phyloP scores from a whole-genome alignment of 1,140 invertebrate species.

The Pantala flavescens region DNA sequence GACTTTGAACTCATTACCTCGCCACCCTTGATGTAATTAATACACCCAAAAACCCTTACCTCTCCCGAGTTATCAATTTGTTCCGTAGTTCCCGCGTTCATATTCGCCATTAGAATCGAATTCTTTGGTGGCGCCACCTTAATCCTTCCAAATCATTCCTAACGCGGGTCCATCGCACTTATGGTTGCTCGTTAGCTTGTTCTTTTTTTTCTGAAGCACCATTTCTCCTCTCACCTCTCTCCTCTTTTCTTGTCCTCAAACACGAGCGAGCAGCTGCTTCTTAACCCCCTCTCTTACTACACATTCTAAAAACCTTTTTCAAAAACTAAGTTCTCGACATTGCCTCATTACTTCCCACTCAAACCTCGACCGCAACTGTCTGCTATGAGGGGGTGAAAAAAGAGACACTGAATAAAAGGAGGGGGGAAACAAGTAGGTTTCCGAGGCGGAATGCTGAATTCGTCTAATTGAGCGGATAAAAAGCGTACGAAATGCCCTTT shows the following conservation, averaged over 20 bases:
- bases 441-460: neutral
- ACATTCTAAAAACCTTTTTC: neutral
- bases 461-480: neutral
- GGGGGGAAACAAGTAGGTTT: neutral
- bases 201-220: neutral
- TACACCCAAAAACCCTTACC: too few relatives aligned
- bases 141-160: neutral
- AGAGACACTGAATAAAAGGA: neutral
- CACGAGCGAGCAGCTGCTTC: neutral
- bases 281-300: neutral
- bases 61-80: too few relatives aligned
- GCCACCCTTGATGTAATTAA: too few relatives aligned
- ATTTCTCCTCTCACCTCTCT: neutral
- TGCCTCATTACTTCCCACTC: slow-evolving; percentile 8
- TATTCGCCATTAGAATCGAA: too few relatives aligned
- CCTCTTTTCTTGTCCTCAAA: neutral
- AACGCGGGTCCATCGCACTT: neutral
- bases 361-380: neutral
- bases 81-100: too few relatives aligned
- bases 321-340: neutral
- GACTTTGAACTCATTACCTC: too few relatives aligned
- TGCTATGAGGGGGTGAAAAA: neutral
- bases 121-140: neutral
- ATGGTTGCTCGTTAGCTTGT: neutral
- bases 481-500: neutral